Conservation (phyloP, 92 coral and sea anemone species). For the Palythoa caribaeorum region DNA sequence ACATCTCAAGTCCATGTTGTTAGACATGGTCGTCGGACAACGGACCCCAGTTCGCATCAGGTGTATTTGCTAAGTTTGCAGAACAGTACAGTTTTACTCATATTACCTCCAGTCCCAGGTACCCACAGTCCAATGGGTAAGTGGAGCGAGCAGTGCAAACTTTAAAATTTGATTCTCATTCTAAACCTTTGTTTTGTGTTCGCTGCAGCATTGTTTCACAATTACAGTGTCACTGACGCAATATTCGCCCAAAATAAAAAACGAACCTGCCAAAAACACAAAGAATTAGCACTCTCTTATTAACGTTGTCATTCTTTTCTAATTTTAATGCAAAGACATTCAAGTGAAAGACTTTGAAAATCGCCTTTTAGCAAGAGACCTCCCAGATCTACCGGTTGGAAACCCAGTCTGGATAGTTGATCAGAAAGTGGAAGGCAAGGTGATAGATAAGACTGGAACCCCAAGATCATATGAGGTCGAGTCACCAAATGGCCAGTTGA, state of each 20-base stretch:
- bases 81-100: slow-evolving; percentile 61
- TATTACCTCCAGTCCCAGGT: slow-evolving; percentile 60
- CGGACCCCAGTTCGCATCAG: slow-evolving; percentile 56
- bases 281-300: slow-evolving; percentile 23
- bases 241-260: not conserved
- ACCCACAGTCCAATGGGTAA: slow-evolving; percentile 52
- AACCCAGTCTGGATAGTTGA: not conserved
- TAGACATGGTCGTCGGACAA: slow-evolving; percentile 60
- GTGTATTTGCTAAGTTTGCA: slow-evolving; percentile 52
- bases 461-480: too few relatives aligned
- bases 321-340: slow-evolving; percentile 40
- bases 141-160: slow-evolving; percentile 57
- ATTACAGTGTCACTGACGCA: not conserved
- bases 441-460: not conserved
- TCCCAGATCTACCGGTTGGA: not conserved
- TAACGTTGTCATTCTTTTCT: slow-evolving; percentile 40
- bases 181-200: not conserved
- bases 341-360: not conserved
- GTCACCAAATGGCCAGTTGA: too few relatives aligned
- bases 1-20: slow-evolving; percentile 51
- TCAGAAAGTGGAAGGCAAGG: not conserved
- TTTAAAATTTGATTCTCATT: not conserved
- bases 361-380: not conserved
- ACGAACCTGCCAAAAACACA: slow-evolving; percentile 33
- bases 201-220: slow-evolving; percentile 1